phyloP scores from a whole-genome alignment of 1,140 invertebrate genomes.

The Pinna nobilis region DNA sequence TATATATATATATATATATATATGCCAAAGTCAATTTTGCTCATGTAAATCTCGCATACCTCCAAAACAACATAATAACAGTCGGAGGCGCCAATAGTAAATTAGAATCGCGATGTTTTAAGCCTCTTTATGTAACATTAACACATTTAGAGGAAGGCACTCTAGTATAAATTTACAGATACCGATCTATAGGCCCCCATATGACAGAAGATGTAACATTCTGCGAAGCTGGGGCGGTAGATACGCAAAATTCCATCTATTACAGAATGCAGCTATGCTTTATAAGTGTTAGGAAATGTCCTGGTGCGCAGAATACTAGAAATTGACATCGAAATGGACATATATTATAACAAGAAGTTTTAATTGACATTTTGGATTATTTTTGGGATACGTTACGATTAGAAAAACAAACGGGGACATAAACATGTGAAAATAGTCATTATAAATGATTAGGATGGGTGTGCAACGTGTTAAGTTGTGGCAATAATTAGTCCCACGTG shows the following conservation, averaged over 20 bases:
- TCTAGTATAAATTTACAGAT: not conserved
- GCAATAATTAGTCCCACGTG: no score
- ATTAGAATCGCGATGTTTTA: constrained; percentile 18
- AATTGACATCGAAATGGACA: no score
- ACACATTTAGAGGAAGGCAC: constrained; percentile 14
- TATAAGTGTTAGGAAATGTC: constrained; percentile 3
- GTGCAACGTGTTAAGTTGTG: no score
- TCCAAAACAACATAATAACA: not conserved
- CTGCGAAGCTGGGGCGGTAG: not conserved
- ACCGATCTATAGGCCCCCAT: not conserved
- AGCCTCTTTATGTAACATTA: constrained; percentile 26
- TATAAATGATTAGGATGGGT: no score
- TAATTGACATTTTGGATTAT: no score
- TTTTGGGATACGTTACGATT: no score
- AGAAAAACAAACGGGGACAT: no score
- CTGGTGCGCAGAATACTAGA: constrained; percentile 7
- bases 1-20: no score
- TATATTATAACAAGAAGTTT: no score
- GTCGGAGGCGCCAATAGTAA: constrained; percentile 10
- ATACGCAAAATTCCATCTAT: constrained; percentile 1
- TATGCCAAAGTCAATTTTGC: no score
- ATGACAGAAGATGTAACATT: constrained; percentile 9
- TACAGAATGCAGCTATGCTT: constrained; percentile 5
- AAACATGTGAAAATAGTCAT: no score
- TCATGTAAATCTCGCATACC: not conserved